Percentiles rank a stretch among this genome's conserved stretches.
phyloP scores from a whole-genome alignment of 2,113 vertebrate genomes.

The Odontophorus gujanensis region DNA sequence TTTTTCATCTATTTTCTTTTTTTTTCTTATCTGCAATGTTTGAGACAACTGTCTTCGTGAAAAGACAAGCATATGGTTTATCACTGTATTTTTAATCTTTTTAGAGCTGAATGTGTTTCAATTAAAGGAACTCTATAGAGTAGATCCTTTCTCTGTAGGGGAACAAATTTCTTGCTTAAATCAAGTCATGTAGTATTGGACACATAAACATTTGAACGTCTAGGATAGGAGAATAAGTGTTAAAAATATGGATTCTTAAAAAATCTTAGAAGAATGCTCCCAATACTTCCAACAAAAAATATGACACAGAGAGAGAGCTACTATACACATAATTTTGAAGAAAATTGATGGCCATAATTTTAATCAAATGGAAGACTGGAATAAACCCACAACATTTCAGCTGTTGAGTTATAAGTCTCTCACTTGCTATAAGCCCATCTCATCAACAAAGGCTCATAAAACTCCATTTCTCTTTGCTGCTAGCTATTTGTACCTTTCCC shows the following conservation, averaged over 20 bases:
- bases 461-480: not conserved
- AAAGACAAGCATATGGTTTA: not conserved
- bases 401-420: not conserved
- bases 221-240: not conserved
- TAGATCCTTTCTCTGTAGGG: not conserved
- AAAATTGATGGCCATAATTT: not conserved
- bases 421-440: not conserved
- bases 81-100: not conserved
- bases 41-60: not conserved
- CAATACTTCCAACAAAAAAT: not conserved
- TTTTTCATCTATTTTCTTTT: not conserved
- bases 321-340: not conserved
- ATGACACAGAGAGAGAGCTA: rapidly evolving
- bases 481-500: not conserved
- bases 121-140: not conserved
- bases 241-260: not conserved
- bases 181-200: not conserved
- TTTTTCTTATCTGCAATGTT: not conserved
- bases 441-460: not conserved
- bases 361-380: not conserved
- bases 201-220: not conserved
- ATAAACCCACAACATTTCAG: not conserved
- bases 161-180: not conserved
- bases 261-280: not conserved
- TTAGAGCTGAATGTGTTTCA: not conserved